Percentiles rank a stretch among this genome's conserved stretches.
phyloP scores from a whole-genome alignment of 2,797 vertebrate species.

The Thamnophis elegans region DNA sequence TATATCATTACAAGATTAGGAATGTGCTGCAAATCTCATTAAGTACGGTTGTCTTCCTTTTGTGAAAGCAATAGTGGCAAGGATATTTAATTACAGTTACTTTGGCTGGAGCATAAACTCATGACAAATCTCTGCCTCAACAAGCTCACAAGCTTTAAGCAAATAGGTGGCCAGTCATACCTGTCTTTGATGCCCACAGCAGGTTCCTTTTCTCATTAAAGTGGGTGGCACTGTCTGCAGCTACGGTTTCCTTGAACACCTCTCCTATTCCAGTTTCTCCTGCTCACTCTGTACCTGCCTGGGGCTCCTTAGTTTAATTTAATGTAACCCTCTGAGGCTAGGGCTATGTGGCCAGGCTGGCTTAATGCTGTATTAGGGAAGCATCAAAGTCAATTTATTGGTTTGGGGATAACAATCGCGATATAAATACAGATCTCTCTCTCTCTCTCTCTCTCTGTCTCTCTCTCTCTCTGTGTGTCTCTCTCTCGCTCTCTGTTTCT shows the following conservation, averaged over 20 bases:
- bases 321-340: neutral
- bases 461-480: no score
- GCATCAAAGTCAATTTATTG: neutral
- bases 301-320: neutral
- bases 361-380: neutral
- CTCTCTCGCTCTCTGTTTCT: no score
- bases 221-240: neutral
- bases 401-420: neutral
- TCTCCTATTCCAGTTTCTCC: neutral
- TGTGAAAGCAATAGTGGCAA: neutral
- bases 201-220: conserved; percentile 11
- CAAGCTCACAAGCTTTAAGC: neutral
- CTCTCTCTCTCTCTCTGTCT: no score
- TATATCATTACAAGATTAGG: neutral
- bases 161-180: neutral
- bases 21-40: neutral
- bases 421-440: neutral
- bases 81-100: neutral
- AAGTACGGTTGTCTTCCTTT: neutral
- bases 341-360: neutral
- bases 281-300: neutral
- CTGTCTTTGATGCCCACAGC: neutral
- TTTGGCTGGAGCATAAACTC: neutral
- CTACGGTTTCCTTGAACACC: neutral
- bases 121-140: neutral